Evolutionary conservation across 2,113 vertebrate genomes (phyloP), one percentile per base, ranked within the genome.

Genomic region (Perognathus longimembris): DNA sequence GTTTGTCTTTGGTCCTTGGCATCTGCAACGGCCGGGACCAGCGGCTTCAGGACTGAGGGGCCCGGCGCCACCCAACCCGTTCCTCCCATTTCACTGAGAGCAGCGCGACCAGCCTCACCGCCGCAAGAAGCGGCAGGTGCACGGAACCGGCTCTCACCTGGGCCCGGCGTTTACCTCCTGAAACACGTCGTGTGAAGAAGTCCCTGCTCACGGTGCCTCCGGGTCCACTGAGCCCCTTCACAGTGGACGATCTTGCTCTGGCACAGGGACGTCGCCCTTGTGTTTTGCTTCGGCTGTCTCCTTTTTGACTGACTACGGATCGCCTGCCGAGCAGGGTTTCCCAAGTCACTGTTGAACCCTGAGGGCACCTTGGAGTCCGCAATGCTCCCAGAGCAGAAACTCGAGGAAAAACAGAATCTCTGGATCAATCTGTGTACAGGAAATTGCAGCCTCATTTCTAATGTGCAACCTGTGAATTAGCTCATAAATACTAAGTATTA

Each of bases 1-100:
- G 36, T 57, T 7, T 5, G 20, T 22, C 1, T 28, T 5, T 14
- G 14, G 21, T 40, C 30, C 15, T 88, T 21, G 11, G 54, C n/a
- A 21, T 26, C 7, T 3, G 0, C 6, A 3, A 0, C 3, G 21
- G 38, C 34, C 63, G 30, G 26, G 20, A 21, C 17, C 0, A 50
- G 1, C 6, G 77, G 17, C 3, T 1, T 20, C 28, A 28, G 3
- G 1, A 8, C 45, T 45, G 45, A 45, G 34, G 32, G 28, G 4
- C 22, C 22, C 0, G 17, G 32, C 34, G 66, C 6, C 12, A 5
- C 26, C 17, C 14, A 18, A 66, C 7, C 7, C 22, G 34, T 2
- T 21, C 15, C 28, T 20, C 24, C 36, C 28, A 15, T 28, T 34
- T 5, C 28, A 15, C 10, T 7, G 14, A n/a, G n/a, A 5, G 7